Percentiles rank a stretch among this genome's conserved stretches.
phyloP scores from a whole-genome alignment of 1,140 invertebrate species.

The Homarus americanus region DNA sequence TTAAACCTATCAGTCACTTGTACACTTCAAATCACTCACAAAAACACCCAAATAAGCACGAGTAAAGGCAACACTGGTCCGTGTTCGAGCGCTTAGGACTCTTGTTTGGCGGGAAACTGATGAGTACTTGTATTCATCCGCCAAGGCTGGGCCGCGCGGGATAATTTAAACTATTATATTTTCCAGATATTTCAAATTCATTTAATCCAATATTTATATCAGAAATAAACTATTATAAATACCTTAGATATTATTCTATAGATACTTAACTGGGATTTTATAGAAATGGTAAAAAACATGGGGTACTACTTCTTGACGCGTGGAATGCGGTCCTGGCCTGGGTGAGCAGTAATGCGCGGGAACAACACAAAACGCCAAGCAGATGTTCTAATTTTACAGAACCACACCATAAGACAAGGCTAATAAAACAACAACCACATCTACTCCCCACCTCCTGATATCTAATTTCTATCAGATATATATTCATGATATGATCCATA shows the following conservation, averaged over 20 bases:
- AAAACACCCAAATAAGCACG: constrained; percentile 64
- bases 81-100: constrained; percentile 55
- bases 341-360: constrained; percentile 64
- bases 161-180: constrained; percentile 61
- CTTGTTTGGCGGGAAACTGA: constrained; percentile 73
- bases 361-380: constrained; percentile 64
- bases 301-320: constrained; percentile 55
- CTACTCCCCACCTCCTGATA: too few species aligned
- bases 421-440: constrained; percentile 8
- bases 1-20: constrained; percentile 38
- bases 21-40: constrained; percentile 66
- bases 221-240: background rate
- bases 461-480: background rate
- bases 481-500: background rate
- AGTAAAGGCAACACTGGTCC: constrained; percentile 67
- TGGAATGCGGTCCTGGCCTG: constrained; percentile 47
- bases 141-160: constrained; percentile 67
- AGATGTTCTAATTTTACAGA: constrained; percentile 71
- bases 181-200: background rate
- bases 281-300: constrained; percentile 32
- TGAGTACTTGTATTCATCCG: constrained; percentile 67
- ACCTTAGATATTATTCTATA: background rate
- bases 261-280: background rate
- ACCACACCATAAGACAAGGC: constrained; percentile 40
- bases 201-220: background rate